Evolutionary conservation across 2,113 vertebrate species (phyloP).

Genomic region (Elephantulus edwardii): DNA sequence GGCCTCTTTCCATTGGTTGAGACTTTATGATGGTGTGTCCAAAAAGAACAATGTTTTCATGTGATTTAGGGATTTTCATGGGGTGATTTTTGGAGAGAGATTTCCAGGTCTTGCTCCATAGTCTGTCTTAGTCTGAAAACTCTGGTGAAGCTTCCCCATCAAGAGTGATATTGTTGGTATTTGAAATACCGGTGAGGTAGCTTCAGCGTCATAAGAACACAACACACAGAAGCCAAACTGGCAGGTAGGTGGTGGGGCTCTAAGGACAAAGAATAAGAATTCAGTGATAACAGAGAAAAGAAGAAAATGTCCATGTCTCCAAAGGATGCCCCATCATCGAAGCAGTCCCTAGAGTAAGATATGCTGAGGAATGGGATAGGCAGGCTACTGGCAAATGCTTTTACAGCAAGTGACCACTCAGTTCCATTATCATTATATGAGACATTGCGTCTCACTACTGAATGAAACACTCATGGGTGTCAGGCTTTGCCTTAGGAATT

Average conservation of each 20-base stretch:
- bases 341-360: background rate
- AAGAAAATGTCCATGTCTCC: accelerated
- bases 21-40: background rate
- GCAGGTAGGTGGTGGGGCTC: background rate
- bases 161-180: background rate
- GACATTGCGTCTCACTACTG: accelerated
- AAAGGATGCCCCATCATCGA: background rate
- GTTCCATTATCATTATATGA: accelerated
- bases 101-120: background rate
- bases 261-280: too few species aligned
- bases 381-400: background rate
- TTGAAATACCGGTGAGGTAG: background rate
- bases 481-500: background rate
- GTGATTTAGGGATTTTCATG: background rate
- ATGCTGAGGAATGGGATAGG: background rate
- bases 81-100: background rate
- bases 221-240: background rate
- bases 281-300: background rate
- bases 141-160: background rate
- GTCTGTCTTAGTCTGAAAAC: background rate
- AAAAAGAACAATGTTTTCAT: background rate
- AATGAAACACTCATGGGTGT: accelerated
- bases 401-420: accelerated
- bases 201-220: background rate
- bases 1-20: background rate